phyloP scores from a whole-genome alignment of 1,140 invertebrate genomes.

The Hydropsyche tenuis region DNA sequence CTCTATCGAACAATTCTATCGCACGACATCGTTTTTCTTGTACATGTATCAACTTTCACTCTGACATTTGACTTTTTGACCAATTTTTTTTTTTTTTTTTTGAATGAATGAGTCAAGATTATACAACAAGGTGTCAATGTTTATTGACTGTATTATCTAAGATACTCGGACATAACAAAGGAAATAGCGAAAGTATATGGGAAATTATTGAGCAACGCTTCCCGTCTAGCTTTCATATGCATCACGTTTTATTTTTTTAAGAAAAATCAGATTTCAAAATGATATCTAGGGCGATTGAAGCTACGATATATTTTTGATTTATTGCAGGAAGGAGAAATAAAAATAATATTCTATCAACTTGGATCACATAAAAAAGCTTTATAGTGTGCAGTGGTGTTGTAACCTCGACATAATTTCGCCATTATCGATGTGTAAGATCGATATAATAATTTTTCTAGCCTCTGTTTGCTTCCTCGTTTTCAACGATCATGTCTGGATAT shows the following conservation, averaged over 20 bases:
- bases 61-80: slow-evolving; percentile 23
- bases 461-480: not conserved
- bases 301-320: too few species aligned
- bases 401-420: slow-evolving; percentile 23
- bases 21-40: slow-evolving; percentile 14
- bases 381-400: not conserved
- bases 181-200: not conserved
- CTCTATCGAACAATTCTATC: slow-evolving; percentile 5
- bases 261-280: too few species aligned
- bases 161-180: slow-evolving; percentile 5
- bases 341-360: not conserved
- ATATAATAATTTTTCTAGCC: slow-evolving; percentile 11
- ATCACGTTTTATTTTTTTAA: not conserved
- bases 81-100: too few species aligned
- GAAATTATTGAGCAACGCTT: not conserved
- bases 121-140: slow-evolving; percentile 24
- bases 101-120: slow-evolving; percentile 4
- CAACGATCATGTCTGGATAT: not conserved
- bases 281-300: too few species aligned
- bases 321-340: too few species aligned
- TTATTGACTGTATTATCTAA: slow-evolving; percentile 15
- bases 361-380: not conserved
- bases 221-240: not conserved
- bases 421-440: not conserved
- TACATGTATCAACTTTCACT: slow-evolving; percentile 8